Evolutionary conservation across 2,113 vertebrate species (phyloP).

Genomic region (Tragelaphus imberbis): DNA sequence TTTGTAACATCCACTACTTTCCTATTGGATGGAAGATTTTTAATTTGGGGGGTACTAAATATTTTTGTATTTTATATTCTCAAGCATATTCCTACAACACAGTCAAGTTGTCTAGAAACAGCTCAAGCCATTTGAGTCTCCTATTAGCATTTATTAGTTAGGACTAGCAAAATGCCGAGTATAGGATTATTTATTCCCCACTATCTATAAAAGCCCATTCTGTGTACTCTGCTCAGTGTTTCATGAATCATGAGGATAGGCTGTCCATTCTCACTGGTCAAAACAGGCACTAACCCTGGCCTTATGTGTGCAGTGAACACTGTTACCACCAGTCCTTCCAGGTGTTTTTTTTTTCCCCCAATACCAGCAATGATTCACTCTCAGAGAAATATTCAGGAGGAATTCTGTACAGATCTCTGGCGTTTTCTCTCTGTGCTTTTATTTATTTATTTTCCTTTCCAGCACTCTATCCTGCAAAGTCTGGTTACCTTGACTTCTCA

Average conservation of each 20-base stretch:
- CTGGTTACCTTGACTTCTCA: fast-evolving
- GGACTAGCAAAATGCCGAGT: background rate
- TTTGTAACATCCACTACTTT: background rate
- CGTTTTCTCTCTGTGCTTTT: background rate
- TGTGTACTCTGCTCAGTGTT: background rate
- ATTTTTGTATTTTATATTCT: background rate
- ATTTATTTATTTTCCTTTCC: background rate
- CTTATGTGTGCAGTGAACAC: background rate
- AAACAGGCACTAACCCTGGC: background rate
- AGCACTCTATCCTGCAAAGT: background rate
- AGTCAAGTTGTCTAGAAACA: background rate
- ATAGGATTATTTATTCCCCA: background rate
- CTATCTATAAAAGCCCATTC: background rate
- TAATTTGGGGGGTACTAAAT: background rate
- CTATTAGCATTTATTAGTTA: background rate
- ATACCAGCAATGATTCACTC: background rate
- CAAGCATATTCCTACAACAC: background rate
- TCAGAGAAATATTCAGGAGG: background rate
- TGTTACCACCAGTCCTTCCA: background rate
- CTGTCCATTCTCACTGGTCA: background rate
- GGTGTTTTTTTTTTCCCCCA: background rate
- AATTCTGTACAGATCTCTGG: background rate
- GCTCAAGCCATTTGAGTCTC: background rate
- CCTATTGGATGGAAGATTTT: background rate
- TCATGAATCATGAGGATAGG: background rate